Evolutionary conservation across 2,888 invertebrate genomes (phyloP).

Genomic region (Cryptophagus acutangulus): DNA sequence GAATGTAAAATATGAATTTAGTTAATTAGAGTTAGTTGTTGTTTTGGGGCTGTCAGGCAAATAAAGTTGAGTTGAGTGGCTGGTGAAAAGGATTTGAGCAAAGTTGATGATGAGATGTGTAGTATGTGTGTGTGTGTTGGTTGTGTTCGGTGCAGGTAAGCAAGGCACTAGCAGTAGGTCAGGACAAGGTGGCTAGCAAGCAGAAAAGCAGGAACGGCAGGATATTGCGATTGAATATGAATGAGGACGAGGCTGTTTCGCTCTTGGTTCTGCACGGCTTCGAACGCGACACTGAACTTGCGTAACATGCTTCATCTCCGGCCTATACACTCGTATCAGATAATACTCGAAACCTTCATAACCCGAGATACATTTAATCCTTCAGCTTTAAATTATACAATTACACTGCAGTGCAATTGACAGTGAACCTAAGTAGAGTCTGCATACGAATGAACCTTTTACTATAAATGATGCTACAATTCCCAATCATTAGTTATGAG

Average conservation of each 20-base stretch:
- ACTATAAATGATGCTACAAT: slow-evolving; percentile 5
- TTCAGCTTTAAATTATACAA: slow-evolving; percentile 4
- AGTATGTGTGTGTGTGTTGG: slow-evolving; percentile 1
- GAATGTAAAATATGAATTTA: too few species aligned
- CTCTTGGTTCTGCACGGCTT: slow-evolving; percentile 15
- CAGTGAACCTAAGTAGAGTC: slow-evolving; percentile 5
- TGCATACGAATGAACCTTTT: slow-evolving; percentile 6
- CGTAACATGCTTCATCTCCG: slow-evolving; percentile 7
- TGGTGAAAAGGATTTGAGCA: too few species aligned
- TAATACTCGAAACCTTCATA: slow-evolving; percentile 1
- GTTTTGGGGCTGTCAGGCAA: too few species aligned
- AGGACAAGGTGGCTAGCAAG: slow-evolving; percentile 6
- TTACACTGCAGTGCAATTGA: slow-evolving; percentile 3
- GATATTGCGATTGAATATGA: slow-evolving; percentile 43
- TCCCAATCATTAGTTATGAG: slow-evolving; percentile 6
- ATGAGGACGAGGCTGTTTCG: slow-evolving; percentile 28
- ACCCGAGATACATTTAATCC: neutral
- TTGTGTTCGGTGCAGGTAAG: slow-evolving; percentile 4
- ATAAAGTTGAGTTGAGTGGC: too few species aligned
- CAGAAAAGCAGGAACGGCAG: slow-evolving; percentile 20
- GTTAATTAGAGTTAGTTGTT: too few species aligned
- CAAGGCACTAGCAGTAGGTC: too few species aligned
- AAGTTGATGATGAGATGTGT: slow-evolving; percentile 8
- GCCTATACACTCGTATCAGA: neutral
- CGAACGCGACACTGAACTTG: slow-evolving; percentile 4